Base-by-base conservation (phyloP, 2,888 invertebrate genomes). In the Xylota segnis region DNA sequence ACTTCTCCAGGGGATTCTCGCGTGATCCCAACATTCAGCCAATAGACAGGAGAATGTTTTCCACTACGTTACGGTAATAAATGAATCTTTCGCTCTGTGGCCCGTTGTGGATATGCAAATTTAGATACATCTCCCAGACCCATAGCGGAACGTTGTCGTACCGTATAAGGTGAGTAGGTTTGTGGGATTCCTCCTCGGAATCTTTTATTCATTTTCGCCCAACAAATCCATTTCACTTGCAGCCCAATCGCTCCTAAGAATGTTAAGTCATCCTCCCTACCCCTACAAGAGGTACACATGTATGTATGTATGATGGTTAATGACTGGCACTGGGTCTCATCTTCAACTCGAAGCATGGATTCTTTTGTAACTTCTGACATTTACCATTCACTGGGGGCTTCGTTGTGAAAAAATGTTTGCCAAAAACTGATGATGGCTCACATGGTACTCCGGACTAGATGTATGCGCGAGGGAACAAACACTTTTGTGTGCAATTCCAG, bases 401-500 rank as follows among this genome's bases (percentile, higher is more conserved):
- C 32, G 9, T 12, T 58, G 37, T 59, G 59, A 50, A 58, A 47
- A 52, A 18, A 10, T 34, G 50, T 75, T 58, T 14, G 75, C 59
- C 50, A 50, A 23, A 72, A 72, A 40, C 59, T 76, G 29, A 47
- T 50, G 50, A 12, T 18, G 63, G 50, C 50, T 81, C 27, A 66
- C 32, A 70, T 63, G 61, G 29, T 37, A 37, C 9, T 12, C n/a
- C n/a, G 43, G 7, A 9, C n/a, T 14, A 23, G 16, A n/a, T 52
- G 61, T 58, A n/a, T n/a, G n/a, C n/a, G n/a, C n/a, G 72, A 29
- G 68, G 47, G 54, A 63, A 32, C 34, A 50, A 63, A 54, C 66
- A 76, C 81, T 76, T 76, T 86, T 76, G 70, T 75, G 66, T 75
- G 61, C 63, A 45, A 70, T 86, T 86, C 81, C 65, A 71, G 71